A percentile compares a stretch with the other conserved stretches of the same genome.
Evolutionary conservation across 2,888 invertebrate species (phyloP).

Genomic region (Biston stratarius): DNA sequence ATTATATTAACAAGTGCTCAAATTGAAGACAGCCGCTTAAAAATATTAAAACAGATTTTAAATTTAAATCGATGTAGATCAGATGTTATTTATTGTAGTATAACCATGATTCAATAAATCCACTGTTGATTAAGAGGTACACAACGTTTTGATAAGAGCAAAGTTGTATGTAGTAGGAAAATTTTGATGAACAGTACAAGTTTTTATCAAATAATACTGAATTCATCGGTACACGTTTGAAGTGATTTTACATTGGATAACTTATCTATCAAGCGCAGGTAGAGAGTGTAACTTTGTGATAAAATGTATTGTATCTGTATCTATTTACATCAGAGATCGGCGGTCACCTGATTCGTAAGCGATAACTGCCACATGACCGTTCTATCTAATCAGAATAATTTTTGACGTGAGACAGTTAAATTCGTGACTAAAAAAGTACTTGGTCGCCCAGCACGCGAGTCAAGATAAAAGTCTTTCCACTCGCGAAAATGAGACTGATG

Average conservation of each 20-base stretch:
- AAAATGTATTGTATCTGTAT: slow-evolving; percentile 43
- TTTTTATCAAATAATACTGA: slow-evolving; percentile 9
- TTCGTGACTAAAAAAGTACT: slow-evolving; percentile 19
- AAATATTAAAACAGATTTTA: slow-evolving; percentile 6
- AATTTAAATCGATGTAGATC: slow-evolving; percentile 24
- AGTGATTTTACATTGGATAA: slow-evolving; percentile 52
- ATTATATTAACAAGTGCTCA: not conserved
- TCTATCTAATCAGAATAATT: slow-evolving; percentile 56
- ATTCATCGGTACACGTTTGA: slow-evolving; percentile 41
- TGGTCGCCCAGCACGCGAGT: not conserved
- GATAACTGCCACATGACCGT: slow-evolving; percentile 65
- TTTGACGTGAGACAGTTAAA: slow-evolving; percentile 50
- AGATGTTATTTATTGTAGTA: not conserved
- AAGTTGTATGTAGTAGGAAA: slow-evolving; percentile 6
- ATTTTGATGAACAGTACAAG: slow-evolving; percentile 7
- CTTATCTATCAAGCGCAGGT: slow-evolving; percentile 46
- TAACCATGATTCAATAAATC: slow-evolving; percentile 2
- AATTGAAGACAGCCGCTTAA: not conserved
- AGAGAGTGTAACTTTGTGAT: slow-evolving; percentile 48
- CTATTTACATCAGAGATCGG: slow-evolving; percentile 55
- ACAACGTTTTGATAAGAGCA: slow-evolving; percentile 1
- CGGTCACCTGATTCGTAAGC: slow-evolving; percentile 68
- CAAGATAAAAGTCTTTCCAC: too few species aligned
- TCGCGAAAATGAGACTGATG: too few species aligned
- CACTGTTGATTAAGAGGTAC: not conserved